phyloP scores from a whole-genome alignment of 2,888 invertebrate genomes.

The Caenorhabditis sinica region DNA sequence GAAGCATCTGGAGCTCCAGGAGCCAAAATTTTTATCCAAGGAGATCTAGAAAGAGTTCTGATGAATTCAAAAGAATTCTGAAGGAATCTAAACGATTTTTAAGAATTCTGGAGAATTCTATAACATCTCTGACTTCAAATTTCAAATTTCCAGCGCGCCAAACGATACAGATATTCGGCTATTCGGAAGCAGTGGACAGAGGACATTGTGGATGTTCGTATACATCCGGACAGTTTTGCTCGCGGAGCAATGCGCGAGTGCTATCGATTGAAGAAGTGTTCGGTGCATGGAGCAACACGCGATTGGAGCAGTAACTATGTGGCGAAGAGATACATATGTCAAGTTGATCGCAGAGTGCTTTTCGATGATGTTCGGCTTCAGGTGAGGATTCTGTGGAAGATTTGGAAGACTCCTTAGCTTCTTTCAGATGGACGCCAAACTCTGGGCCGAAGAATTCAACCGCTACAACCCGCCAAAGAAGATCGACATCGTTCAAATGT shows the following conservation, averaged over 20 bases:
- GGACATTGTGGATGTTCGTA: slow-evolving; percentile 85
- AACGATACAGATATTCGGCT: slow-evolving; percentile 86
- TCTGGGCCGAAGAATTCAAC: slow-evolving; percentile 87
- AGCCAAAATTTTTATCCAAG: too few relatives aligned
- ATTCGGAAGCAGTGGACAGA: slow-evolving; percentile 85
- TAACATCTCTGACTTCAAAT: too few relatives aligned
- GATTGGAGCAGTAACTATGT: slow-evolving; percentile 86
- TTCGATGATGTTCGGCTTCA: slow-evolving; percentile 87
- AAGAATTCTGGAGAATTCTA: too few relatives aligned
- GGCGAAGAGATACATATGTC: slow-evolving; percentile 85
- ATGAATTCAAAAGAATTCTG: too few relatives aligned
- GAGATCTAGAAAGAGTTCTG: too few relatives aligned
- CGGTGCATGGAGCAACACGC: slow-evolving; percentile 82
- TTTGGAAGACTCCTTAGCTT: too few relatives aligned
- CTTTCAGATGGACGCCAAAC: slow-evolving; percentile 86
- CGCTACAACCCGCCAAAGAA: slow-evolving; percentile 86
- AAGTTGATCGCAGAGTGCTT: slow-evolving; percentile 85
- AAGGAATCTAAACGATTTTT: too few relatives aligned
- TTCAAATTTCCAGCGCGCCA: slow-evolving; percentile 77
- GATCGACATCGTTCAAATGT: slow-evolving; percentile 87
- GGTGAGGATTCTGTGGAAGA: not conserved
- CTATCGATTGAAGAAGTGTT: slow-evolving; percentile 85
- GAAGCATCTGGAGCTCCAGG: too few relatives aligned
- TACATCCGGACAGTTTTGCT: slow-evolving; percentile 85
- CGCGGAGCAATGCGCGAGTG: slow-evolving; percentile 87